Evolutionary conservation across 2,113 vertebrate species (phyloP).

Genomic region (Pollimyrus isidori): DNA sequence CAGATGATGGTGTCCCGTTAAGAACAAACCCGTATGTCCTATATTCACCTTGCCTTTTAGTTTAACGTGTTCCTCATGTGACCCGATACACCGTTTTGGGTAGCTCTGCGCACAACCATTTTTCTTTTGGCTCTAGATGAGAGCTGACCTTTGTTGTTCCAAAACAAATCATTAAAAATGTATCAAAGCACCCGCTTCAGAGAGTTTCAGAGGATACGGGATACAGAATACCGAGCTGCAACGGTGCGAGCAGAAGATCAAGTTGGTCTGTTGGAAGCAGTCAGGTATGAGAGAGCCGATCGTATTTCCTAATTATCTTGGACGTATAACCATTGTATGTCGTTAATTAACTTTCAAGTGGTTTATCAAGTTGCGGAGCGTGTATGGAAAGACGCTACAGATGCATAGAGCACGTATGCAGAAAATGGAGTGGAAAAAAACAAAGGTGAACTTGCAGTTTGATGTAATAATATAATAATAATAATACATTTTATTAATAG

Average conservation of each 20-base stretch:
- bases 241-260: background rate
- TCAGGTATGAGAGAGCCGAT: background rate
- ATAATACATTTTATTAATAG: no score
- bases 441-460: background rate
- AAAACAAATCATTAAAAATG: constrained; percentile 1
- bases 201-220: background rate
- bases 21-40: background rate
- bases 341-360: background rate
- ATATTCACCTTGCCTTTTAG: background rate
- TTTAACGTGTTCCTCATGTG: background rate
- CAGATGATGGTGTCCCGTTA: background rate
- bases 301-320: background rate
- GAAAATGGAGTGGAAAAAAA: background rate
- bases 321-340: background rate
- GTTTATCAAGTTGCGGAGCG: background rate
- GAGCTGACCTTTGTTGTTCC: background rate
- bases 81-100: background rate
- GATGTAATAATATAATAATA: no score
- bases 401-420: background rate
- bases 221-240: background rate
- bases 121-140: background rate
- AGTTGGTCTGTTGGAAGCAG: background rate
- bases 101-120: background rate
- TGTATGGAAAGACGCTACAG: background rate
- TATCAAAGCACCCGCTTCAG: background rate